Conservation (phyloP, 2,888 invertebrate genomes). For the Hipparchia semele region DNA sequence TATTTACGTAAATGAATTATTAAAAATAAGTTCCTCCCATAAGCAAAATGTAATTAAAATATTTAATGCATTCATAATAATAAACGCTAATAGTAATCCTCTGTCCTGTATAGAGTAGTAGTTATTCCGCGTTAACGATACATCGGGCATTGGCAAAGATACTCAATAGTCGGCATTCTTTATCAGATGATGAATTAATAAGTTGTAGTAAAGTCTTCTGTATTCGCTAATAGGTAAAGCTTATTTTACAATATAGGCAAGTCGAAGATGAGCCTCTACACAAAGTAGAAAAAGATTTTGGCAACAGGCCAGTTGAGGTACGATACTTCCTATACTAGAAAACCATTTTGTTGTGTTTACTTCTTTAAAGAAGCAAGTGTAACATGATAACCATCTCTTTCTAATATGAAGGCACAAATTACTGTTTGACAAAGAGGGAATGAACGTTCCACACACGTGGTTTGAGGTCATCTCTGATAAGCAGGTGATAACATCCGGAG, state of each 20-base stretch:
- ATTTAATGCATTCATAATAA: too few relatives aligned
- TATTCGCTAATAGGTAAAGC: background rate
- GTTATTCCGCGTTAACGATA: constrained; percentile 52
- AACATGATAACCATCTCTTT: constrained; percentile 27
- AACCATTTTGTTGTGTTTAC: constrained; percentile 38
- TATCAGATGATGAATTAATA: constrained; percentile 23
- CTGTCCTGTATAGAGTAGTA: background rate
- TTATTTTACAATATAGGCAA: constrained; percentile 1
- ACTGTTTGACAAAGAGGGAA: background rate
- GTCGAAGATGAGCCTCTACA: constrained; percentile 36
- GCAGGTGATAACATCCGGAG: constrained; percentile 9
- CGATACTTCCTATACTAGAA: constrained; percentile 45
- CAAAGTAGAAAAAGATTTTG: constrained; percentile 40
- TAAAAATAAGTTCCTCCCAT: too few relatives aligned
- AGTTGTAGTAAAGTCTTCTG: background rate
- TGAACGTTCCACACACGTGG: background rate
- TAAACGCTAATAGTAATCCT: too few relatives aligned
- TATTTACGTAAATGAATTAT: too few relatives aligned
- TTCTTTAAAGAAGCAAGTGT: constrained; percentile 24
- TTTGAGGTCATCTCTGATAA: constrained; percentile 19
- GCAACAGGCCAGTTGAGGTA: constrained; percentile 45
- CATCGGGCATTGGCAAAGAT: constrained; percentile 51
- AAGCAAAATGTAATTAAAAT: too few relatives aligned
- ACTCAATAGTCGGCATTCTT: constrained; percentile 31
- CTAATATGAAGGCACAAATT: constrained; percentile 19